A percentile compares a stretch with the other conserved stretches of the same genome.
These are phyloP conservation scores for Lepidurus packardi DNA, from an alignment of 1,140 invertebrate genomes.

Conservation along the genomic window DNA sequence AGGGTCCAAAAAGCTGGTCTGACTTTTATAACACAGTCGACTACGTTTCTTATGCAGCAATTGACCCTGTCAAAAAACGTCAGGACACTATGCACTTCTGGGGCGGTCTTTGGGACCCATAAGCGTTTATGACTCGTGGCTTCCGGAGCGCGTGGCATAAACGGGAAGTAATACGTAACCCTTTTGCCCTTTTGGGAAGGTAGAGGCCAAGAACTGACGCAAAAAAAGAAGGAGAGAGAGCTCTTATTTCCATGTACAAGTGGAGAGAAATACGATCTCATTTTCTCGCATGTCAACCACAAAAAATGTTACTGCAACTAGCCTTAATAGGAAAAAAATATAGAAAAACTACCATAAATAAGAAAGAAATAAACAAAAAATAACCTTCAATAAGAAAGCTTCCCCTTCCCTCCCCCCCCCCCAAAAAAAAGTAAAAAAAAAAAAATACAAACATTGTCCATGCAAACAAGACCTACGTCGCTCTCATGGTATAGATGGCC, in stretches of 20 bases:
- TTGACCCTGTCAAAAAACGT: background rate
- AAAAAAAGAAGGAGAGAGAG: too few relatives aligned
- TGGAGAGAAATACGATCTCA: background rate
- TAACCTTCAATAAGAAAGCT: background rate
- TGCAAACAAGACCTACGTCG: background rate
- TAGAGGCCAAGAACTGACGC: too few relatives aligned
- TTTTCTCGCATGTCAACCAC: background rate
- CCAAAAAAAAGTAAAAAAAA: background rate
- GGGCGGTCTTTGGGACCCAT: background rate
- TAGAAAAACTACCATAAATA: too few relatives aligned
- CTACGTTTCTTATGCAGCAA: background rate
- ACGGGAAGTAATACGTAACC: background rate
- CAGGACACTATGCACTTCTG: background rate
- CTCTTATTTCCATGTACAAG: background rate
- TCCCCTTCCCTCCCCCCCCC: background rate
- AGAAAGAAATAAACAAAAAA: background rate
- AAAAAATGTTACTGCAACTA: background rate
- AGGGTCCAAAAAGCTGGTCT: background rate
- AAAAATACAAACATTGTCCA: background rate
- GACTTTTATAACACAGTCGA: background rate
- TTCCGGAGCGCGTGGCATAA: background rate
- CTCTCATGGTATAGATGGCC: background rate
- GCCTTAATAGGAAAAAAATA: too few relatives aligned
- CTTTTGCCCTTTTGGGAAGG: background rate
- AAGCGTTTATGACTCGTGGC: conserved; percentile 15